Evolutionary conservation across 2,797 vertebrate genomes (phyloP), one percentile per base, ranked within the genome.

Genomic region (Pyrrhura leucotis): DNA sequence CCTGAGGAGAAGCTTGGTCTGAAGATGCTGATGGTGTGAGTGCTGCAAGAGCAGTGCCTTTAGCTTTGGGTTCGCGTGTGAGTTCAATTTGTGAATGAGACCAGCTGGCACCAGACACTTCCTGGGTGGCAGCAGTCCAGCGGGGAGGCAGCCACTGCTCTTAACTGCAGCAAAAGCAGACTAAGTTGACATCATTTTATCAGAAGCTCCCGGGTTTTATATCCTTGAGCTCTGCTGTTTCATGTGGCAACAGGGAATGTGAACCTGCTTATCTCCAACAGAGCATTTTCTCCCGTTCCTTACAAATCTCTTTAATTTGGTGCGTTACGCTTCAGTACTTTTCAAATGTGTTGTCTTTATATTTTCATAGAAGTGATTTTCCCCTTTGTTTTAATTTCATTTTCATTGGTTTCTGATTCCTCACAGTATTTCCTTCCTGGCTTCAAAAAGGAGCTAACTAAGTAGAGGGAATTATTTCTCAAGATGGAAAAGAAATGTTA

Each of bases 401-500:
- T 93, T 85, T 53, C 10, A 25, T 69, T 63, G 69, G 82, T 90
- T 94, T 84, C 47, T 73, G 37, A 9, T 61, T 74, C 68, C 93
- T 88, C 58, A 35, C 25, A 65, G 9, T 69, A 35, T 92, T 94
- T 78, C 42, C 53, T 89, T 48, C 31, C 71, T 68, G 37, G 3
- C 15, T 93, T 92, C 39, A 69, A 88, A 96, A 89, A 22, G 74
- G 63, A 85, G 75, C 83, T 83, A 80, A 48, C 12, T 54, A n/a
- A 22, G 28, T 65, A 23, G 6, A 44, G 42, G 79, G 81, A 90
- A 81, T 73, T 78, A 29, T 87, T 40, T 61, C 65, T 90, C 48
- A 85, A 79, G 86, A 92, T 45, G 51, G 40, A 76, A 95, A 88
- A 67, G 47, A 87, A 85, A 44, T 28, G 17, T 75, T 94, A 85